These are phyloP conservation scores for Pseudomyrmex flavicornis DNA, from an alignment of 1,140 invertebrate species.

Conservation along the genomic window DNA sequence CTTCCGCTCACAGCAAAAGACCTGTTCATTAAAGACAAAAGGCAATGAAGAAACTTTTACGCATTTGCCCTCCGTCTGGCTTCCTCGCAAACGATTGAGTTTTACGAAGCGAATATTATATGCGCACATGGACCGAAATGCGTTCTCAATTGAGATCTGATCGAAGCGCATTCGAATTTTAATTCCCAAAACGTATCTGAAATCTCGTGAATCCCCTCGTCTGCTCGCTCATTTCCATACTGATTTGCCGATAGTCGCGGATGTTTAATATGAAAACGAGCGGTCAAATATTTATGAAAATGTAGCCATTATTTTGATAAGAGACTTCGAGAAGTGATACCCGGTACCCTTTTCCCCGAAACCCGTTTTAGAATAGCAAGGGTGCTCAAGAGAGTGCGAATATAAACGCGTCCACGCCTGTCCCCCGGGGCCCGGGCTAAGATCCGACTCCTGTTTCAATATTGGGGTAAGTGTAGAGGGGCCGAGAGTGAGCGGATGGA, in stretches of 20 bases:
- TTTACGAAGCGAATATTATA: neutral
- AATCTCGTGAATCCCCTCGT: constrained; percentile 44
- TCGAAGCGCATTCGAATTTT: constrained; percentile 24
- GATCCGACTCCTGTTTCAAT: constrained; percentile 81
- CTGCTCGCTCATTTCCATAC: constrained; percentile 79
- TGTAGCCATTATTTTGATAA: constrained; percentile 85
- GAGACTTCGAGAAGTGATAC: constrained; percentile 79
- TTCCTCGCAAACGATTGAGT: neutral
- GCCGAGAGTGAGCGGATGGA: constrained; percentile 49
- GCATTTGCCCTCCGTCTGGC: neutral
- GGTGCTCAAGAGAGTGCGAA: constrained; percentile 79
- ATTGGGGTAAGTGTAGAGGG: constrained; percentile 73
- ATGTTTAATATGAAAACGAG: constrained; percentile 67
- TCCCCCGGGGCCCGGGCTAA: constrained; percentile 74
- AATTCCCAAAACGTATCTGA: constrained; percentile 26
- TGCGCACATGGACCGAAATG: neutral
- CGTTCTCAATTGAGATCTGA: neutral
- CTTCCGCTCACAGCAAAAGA: constrained; percentile 22
- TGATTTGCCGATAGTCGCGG: constrained; percentile 81
- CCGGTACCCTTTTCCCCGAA: constrained; percentile 67
- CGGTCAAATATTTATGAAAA: constrained; percentile 85
- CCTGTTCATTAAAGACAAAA: constrained; percentile 1
- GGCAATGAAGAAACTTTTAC: neutral
- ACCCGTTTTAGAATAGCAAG: constrained; percentile 34
- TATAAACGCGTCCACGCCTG: constrained; percentile 82